Evolutionary conservation across 1,140 invertebrate species (phyloP), one percentile per base, ranked within the genome.

Genomic region (Drosophila sucinea): DNA sequence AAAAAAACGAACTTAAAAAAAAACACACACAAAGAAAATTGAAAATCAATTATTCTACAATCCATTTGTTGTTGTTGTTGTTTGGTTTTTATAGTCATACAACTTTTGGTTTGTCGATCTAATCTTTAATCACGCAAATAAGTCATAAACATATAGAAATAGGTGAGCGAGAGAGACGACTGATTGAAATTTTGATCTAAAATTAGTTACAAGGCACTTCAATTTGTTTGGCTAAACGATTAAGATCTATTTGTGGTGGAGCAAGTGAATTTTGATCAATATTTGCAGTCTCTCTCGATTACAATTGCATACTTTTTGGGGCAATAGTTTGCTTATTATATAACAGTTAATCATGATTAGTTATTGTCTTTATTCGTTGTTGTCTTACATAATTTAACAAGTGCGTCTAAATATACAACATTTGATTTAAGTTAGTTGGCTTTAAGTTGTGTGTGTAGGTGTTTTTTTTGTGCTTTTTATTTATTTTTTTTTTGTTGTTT

Each of bases 291-390:
- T 10, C 25, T 10, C 44, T 25, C 44, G 3, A 8, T 51, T 27
- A 51, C 2, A 51, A 51, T 51, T 51, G 44, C 44, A 51, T 51
- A 51, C 44, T 51, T 51, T 51, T 51, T 4, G 25, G 44, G 44
- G 7, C 2, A 25, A 1, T 8, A 51, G 23, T 51, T 27, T 0
- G 44, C 17, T 23, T 47, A 25, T 47, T 7, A 27, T 25, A 47
- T 8, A 47, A 10, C 1, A 23, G 8, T 51, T 8, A 10, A 51
- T 51, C 23, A 27, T 51, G 44, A 51, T 51, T 27, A 72, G 62
- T 60, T 66, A 83, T 87, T 87, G 83, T 87, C 83, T 87, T 87
- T 87, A 87, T 87, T 87, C 84, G 84, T 89, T 87, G 83, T 89
- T 71, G 83, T 84, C 83, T 87, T 87, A 87, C 67, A 83, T 80